These are phyloP conservation scores for Tapirus indicus DNA, from an alignment of 2,797 vertebrate genomes.

Conservation along the genomic window DNA sequence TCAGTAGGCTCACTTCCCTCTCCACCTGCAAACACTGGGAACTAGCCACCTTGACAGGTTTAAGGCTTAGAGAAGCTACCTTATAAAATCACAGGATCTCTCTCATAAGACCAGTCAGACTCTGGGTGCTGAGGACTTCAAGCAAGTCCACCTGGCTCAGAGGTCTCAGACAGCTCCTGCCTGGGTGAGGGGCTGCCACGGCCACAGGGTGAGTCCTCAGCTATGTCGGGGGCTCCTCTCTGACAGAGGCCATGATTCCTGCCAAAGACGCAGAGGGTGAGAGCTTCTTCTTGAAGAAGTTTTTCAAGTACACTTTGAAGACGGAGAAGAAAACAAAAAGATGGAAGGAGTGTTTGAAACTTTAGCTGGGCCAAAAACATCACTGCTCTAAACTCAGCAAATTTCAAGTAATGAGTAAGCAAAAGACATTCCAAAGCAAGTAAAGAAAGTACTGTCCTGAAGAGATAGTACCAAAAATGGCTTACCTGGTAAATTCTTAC, in stretches of 20 bases:
- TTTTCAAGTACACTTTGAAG: not conserved
- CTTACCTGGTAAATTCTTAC: conserved; percentile 7
- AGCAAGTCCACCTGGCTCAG: not conserved
- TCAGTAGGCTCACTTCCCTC: not conserved
- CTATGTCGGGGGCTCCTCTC: too few species aligned
- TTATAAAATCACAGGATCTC: not conserved
- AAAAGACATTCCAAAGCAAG: conserved; percentile 26
- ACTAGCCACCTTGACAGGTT: not conserved
- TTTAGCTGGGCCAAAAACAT: conserved; percentile 12
- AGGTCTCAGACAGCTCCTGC: not conserved
- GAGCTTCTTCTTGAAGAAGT: not conserved
- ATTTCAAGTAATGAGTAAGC: conserved; percentile 25
- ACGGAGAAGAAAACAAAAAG: not conserved
- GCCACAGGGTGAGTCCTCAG: not conserved
- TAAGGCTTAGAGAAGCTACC: not conserved
- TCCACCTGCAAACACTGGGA: not conserved
- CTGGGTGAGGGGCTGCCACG: not conserved
- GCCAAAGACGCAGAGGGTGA: not conserved
- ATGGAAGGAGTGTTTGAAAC: not conserved
- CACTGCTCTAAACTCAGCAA: not conserved
- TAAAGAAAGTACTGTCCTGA: not conserved
- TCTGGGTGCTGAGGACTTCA: not conserved
- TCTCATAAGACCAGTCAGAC: not conserved
- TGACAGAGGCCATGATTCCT: not conserved
- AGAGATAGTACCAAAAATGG: not conserved